Evolutionary conservation across 2,113 vertebrate species (phyloP).

Genomic region (Caranx melampygus): DNA sequence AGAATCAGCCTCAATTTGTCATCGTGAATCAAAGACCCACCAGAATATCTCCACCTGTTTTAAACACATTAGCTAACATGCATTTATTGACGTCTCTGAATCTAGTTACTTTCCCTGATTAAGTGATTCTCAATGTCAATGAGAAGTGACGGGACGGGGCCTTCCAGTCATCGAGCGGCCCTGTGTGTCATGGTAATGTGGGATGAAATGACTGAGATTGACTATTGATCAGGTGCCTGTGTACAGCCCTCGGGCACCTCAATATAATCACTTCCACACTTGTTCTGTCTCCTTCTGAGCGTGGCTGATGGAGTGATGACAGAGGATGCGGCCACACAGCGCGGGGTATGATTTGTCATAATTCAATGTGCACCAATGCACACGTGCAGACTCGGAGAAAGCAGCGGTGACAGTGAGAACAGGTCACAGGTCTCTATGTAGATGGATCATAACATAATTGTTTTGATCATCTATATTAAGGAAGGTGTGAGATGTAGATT

Average conservation of each 20-base stretch:
- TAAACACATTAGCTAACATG: slow-evolving; percentile 45
- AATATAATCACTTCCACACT: slow-evolving; percentile 64
- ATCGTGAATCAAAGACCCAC: slow-evolving; percentile 16
- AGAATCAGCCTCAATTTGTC: slow-evolving; percentile 39
- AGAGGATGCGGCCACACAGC: slow-evolving; percentile 31
- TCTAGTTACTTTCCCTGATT: slow-evolving; percentile 64
- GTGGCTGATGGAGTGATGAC: slow-evolving; percentile 64
- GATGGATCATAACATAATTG: slow-evolving; percentile 38
- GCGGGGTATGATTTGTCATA: slow-evolving; percentile 41
- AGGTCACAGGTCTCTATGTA: slow-evolving; percentile 20
- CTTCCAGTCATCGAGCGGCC: slow-evolving; percentile 52
- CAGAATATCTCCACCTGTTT: slow-evolving; percentile 28
- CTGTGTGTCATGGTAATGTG: slow-evolving; percentile 60
- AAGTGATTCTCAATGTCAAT: slow-evolving; percentile 41
- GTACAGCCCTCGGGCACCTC: slow-evolving; percentile 59
- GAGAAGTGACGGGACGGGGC: slow-evolving; percentile 13
- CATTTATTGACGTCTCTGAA: slow-evolving; percentile 42
- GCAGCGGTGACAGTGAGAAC: neutral
- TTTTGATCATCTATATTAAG: slow-evolving; percentile 51
- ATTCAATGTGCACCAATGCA: slow-evolving; percentile 11
- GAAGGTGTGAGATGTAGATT: slow-evolving; percentile 43
- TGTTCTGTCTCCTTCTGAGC: slow-evolving; percentile 54
- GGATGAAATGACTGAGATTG: slow-evolving; percentile 72
- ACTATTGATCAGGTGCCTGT: slow-evolving; percentile 76
- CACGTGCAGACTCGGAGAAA: neutral